phyloP scores from a whole-genome alignment of 2,888 invertebrate species.

The Seira sanloemensis region DNA sequence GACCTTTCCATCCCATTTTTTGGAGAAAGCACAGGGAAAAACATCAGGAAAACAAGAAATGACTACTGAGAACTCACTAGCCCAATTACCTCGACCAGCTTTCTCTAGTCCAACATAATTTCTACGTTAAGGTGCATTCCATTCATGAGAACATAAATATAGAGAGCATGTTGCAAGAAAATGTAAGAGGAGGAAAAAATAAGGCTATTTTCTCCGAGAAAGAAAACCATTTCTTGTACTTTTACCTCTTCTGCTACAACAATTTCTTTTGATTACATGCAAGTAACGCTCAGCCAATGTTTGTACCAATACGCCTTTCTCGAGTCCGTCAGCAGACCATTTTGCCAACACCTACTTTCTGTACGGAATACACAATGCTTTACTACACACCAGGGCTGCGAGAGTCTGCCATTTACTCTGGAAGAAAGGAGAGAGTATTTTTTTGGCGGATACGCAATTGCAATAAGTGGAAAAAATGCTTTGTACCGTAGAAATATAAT shows the following conservation, averaged over 20 bases:
- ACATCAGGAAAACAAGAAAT: not conserved
- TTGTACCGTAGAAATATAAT: not conserved
- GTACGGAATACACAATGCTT: conserved; percentile 13
- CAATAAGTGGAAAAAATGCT: not conserved
- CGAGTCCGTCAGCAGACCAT: conserved; percentile 52
- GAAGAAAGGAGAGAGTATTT: not conserved
- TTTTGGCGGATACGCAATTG: not conserved
- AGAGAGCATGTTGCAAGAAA: not conserved
- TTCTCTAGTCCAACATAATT: not conserved
- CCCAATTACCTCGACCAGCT: not conserved
- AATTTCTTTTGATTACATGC: conserved; percentile 17
- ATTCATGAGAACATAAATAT: conserved; percentile 1
- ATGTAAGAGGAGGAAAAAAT: not conserved
- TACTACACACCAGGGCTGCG: conserved; percentile 27
- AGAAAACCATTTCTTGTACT: not conserved
- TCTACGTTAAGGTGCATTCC: not conserved
- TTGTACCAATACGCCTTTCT: conserved; percentile 42
- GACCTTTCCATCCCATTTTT: not conserved
- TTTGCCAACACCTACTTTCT: conserved; percentile 59
- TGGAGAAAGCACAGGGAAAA: not conserved
- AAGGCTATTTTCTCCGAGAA: not conserved
- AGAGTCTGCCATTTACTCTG: not conserved
- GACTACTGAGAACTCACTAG: not conserved
- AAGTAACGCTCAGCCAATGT: conserved; percentile 26
- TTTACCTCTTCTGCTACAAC: not conserved